These are phyloP conservation scores for Dascillus cervinus DNA, from an alignment of 2,888 invertebrate genomes.

Conservation along the genomic window DNA sequence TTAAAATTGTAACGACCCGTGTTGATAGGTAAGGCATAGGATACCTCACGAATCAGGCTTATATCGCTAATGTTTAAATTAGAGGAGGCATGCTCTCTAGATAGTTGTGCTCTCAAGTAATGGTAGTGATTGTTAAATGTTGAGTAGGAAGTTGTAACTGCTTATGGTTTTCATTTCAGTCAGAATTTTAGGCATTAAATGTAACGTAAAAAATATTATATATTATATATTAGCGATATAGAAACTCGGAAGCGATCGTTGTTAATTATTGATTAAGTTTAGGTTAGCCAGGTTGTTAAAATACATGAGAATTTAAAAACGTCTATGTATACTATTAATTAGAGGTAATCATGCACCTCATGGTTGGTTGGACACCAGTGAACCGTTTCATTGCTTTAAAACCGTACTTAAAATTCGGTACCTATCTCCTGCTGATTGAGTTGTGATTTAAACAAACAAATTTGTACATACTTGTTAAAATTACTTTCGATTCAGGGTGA, in stretches of 20 bases:
- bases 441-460: no score
- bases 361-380: no score
- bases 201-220: constrained; percentile 17
- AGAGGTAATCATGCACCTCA: no score
- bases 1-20: no score
- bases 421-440: no score
- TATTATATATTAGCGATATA: no score
- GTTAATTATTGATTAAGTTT: constrained; percentile 41
- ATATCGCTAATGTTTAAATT: constrained; percentile 19
- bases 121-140: constrained; percentile 30
- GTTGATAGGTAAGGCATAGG: no score
- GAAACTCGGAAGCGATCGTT: constrained; percentile 33
- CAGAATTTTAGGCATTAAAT: constrained; percentile 15
- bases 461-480: no score
- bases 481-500: no score
- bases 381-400: no score
- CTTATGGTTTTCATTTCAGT: constrained; percentile 24
- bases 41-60: constrained; percentile 26
- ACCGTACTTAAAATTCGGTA: no score
- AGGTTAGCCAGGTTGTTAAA: constrained; percentile 30
- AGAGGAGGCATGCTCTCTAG: constrained; percentile 21
- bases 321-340: constrained; percentile 28
- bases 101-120: constrained; percentile 21
- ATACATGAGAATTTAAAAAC: constrained; percentile 23
- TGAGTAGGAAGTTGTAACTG: constrained; percentile 24